These are phyloP conservation scores for Uropetala carovei DNA, from an alignment of 2,888 invertebrate genomes.

Conservation along the genomic window DNA sequence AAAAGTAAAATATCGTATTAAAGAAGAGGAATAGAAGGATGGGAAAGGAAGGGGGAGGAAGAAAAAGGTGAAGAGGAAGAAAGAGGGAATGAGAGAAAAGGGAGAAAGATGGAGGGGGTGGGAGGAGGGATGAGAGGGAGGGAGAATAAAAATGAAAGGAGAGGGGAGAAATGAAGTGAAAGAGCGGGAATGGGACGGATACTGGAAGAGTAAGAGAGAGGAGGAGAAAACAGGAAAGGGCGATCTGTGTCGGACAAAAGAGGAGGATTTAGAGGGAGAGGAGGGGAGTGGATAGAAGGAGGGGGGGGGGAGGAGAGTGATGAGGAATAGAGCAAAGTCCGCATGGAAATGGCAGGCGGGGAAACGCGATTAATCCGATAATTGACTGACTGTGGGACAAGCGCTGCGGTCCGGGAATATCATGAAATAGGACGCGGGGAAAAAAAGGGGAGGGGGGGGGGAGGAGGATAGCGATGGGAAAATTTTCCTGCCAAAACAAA, in stretches of 20 bases:
- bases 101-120: not conserved
- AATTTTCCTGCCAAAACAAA: no score
- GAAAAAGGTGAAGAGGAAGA: not conserved
- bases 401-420: no score
- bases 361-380: not conserved
- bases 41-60: not conserved
- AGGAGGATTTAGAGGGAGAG: constrained; percentile 57
- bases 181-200: constrained; percentile 60
- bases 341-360: constrained; percentile 12
- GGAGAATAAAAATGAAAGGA: constrained; percentile 43
- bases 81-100: not conserved
- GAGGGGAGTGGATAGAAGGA: constrained; percentile 56
- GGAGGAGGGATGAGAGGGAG: no score
- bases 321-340: not conserved
- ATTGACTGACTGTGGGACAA: no score
- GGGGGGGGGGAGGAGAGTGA: constrained; percentile 53
- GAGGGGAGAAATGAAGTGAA: constrained; percentile 42
- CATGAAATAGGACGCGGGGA: no score
- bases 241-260: not conserved
- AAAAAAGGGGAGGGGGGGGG: no score
- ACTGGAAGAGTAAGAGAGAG: no score
- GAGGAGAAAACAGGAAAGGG: no score
- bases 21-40: not conserved
- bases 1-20: not conserved
- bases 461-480: no score